phyloP scores from a whole-genome alignment of 1,140 invertebrate genomes.

The Physella acuta region DNA sequence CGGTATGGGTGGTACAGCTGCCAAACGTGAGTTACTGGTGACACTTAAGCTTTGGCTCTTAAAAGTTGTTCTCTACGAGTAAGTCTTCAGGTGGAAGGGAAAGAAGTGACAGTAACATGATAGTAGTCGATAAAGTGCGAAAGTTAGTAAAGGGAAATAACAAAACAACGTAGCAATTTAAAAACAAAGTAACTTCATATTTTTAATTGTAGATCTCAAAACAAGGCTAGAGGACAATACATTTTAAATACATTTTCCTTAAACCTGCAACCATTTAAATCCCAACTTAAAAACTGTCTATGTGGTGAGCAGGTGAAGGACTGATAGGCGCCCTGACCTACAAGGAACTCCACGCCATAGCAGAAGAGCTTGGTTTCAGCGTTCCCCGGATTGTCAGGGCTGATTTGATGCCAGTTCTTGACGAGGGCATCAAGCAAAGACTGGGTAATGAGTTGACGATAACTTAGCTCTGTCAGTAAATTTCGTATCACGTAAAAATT shows the following conservation, averaged over 20 bases:
- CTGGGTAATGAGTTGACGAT: slow-evolving; percentile 46
- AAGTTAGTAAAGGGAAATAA: neutral
- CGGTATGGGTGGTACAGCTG: too few species aligned
- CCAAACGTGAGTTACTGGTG: too few species aligned
- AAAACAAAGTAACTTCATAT: neutral
- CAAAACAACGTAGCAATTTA: neutral
- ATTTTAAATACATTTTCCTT: neutral
- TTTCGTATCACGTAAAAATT: neutral
- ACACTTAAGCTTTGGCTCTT: neutral
- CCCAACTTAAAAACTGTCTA: neutral
- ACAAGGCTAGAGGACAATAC: neutral
- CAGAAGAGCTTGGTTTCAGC: slow-evolving; percentile 47
- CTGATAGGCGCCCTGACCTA: slow-evolving; percentile 48
- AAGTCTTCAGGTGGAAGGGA: neutral
- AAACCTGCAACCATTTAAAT: neutral
- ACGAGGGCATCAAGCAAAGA: slow-evolving; percentile 39
- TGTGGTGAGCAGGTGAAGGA: slow-evolving; percentile 44
- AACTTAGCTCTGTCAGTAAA: neutral
- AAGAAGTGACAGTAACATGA: neutral
- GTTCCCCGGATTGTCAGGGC: slow-evolving; percentile 41
- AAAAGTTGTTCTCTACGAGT: neutral
- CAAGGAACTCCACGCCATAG: slow-evolving; percentile 43
- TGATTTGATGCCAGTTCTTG: slow-evolving; percentile 33
- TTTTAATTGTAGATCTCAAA: neutral
- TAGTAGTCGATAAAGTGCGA: neutral